Evolutionary conservation across 1,140 invertebrate species (phyloP).

Genomic region (Formica selysi): DNA sequence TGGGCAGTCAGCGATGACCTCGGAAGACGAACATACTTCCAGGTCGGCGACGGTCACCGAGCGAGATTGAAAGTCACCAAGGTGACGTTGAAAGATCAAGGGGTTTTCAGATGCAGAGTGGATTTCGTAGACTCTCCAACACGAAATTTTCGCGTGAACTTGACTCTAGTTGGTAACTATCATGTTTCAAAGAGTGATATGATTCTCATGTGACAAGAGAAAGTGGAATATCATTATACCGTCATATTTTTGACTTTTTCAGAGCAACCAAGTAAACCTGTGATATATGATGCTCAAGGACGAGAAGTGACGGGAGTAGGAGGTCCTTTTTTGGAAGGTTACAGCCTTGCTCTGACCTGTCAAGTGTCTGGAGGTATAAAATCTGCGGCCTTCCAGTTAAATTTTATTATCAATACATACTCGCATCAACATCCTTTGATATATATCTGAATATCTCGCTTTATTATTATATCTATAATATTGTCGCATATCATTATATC

Average conservation of each 20-base stretch:
- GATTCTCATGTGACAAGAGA: background rate
- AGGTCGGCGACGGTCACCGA: conserved; percentile 89
- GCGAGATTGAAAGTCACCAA: conserved; percentile 91
- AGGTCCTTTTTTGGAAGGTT: conserved; percentile 94
- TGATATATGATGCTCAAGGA: conserved; percentile 93
- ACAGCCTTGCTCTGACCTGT: conserved; percentile 92
- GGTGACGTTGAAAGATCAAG: conserved; percentile 91
- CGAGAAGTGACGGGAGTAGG: conserved; percentile 91
- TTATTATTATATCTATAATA: background rate
- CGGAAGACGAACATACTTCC: conserved; percentile 91
- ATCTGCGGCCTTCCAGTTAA: conserved; percentile 77
- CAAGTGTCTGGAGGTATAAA: conserved; percentile 92
- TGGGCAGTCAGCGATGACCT: conserved; percentile 92
- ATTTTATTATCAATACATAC: background rate
- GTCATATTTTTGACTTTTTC: conserved; percentile 74
- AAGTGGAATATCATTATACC: background rate
- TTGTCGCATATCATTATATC: too few relatives aligned
- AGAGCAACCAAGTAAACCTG: conserved; percentile 92
- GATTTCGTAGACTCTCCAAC: conserved; percentile 95
- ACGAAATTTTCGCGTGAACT: conserved; percentile 93
- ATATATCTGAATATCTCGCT: background rate
- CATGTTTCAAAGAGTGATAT: background rate
- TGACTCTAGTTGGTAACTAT: conserved; percentile 93
- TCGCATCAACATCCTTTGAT: background rate
- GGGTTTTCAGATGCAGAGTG: conserved; percentile 93